Percentiles rank a stretch among this genome's conserved stretches.
These are phyloP conservation scores for Leptosomus discolor DNA, from an alignment of 2,113 vertebrate species.

Conservation along the genomic window DNA sequence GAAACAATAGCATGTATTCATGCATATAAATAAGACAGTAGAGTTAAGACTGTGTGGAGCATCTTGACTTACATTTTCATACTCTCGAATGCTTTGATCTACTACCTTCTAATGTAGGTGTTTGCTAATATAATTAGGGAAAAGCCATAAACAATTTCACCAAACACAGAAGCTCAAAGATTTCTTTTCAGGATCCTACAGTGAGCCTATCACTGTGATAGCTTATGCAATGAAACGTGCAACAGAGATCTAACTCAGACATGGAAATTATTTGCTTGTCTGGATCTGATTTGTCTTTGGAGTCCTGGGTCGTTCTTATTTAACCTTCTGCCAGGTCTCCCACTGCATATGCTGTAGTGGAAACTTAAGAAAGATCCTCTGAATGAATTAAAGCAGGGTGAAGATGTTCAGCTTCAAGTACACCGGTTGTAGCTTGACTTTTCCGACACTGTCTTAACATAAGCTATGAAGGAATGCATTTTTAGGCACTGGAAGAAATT, in stretches of 20 bases:
- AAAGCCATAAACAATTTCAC: slow-evolving; percentile 29
- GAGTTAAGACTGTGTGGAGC: background rate
- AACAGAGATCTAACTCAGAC: background rate
- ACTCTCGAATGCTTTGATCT: slow-evolving; percentile 36
- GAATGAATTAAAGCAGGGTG: background rate
- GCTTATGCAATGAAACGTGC: background rate
- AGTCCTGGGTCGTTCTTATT: background rate
- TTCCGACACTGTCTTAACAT: background rate
- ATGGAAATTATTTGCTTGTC: background rate
- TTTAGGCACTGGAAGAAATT: background rate
- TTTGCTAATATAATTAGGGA: slow-evolving; percentile 39
- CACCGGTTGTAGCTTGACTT: background rate
- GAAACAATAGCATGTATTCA: slow-evolving; percentile 4
- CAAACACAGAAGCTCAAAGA: background rate
- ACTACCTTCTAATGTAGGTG: slow-evolving; percentile 14
- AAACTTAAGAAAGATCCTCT: background rate
- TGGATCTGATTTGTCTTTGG: slow-evolving; percentile 6
- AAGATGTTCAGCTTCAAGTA: background rate
- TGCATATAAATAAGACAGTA: slow-evolving; percentile 16
- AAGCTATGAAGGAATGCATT: background rate
- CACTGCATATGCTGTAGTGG: background rate
- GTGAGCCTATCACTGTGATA: background rate
- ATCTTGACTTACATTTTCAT: slow-evolving; percentile 13
- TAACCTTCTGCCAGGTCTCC: background rate
- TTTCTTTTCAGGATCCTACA: background rate